Percentiles rank a stretch among this genome's conserved stretches.
Conservation (phyloP, 2,797 vertebrate species). For the Diplodus puntazzo region DNA sequence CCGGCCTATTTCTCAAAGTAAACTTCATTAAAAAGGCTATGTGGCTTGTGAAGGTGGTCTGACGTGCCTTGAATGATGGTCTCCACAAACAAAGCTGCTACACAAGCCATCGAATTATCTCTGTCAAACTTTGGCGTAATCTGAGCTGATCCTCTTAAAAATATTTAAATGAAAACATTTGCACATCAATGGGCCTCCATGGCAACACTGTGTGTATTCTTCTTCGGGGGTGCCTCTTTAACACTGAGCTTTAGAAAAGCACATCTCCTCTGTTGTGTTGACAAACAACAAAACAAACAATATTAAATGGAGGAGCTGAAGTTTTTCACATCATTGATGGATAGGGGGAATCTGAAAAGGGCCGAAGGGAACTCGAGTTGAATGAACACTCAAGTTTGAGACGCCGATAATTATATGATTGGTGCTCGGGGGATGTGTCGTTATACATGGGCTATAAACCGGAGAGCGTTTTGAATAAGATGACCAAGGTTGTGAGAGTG, state of each 20-base stretch:
- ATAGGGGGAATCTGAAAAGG: constrained; percentile 78
- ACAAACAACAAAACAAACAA: constrained; percentile 91
- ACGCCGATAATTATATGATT: constrained; percentile 75
- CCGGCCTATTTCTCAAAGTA: constrained; percentile 83
- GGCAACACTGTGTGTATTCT: constrained; percentile 89
- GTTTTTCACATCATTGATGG: constrained; percentile 83
- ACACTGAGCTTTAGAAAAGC: constrained; percentile 87
- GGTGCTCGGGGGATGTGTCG: constrained; percentile 70
- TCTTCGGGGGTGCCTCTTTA: constrained; percentile 87
- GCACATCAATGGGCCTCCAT: constrained; percentile 89
- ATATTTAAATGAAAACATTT: constrained; percentile 90
- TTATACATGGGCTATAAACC: constrained; percentile 75
- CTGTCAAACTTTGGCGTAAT: constrained; percentile 92
- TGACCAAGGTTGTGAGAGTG: constrained; percentile 70
- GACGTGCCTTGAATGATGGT: constrained; percentile 89
- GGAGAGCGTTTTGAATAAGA: constrained; percentile 68
- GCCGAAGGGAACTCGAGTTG: constrained; percentile 62
- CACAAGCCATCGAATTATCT: constrained; percentile 91
- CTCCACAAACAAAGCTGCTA: constrained; percentile 87
- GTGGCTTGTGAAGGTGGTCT: constrained; percentile 86
- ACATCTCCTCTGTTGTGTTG: constrained; percentile 88
- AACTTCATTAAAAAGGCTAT: constrained; percentile 87
- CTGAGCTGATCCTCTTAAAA: constrained; percentile 92
- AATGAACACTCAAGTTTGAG: constrained; percentile 80
- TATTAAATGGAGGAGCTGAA: constrained; percentile 84